Evolutionary conservation across 2,888 invertebrate genomes (phyloP), one percentile per base, ranked within the genome.

Genomic region (Ormyrus nitidulus): DNA sequence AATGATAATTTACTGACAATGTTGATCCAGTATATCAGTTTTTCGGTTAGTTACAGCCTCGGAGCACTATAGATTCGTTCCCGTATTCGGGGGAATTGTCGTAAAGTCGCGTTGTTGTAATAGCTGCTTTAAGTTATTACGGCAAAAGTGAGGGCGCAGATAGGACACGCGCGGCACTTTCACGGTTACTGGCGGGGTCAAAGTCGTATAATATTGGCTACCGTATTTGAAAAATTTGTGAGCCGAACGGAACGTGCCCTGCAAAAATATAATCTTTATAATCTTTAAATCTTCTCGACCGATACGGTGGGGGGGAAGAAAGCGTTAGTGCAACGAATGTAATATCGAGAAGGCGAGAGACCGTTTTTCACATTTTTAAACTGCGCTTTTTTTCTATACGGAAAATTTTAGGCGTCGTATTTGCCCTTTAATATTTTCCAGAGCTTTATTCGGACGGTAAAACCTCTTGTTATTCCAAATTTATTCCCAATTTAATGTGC

Each of bases 111-210:
- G 58, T n/a, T 61, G 61, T 53, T 70, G 44, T 75, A 65, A 71
- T 56, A 49, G 54, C 49, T n/a, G 54, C 5, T 59, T 75, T 75
- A 75, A 69, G 77, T 73, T 56, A n/a, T 59, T 11, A 9, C 13
- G 10, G 69, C 54, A 49, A 74, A 70, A 65, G 65, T 62, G 10
- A 58, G 59, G 13, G 19, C 19, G 65, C 13, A 69, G 81, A 81
- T 81, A 81, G 64, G 74, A 76, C 81, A 81, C 77, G 77, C 68
- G 68, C 74, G 59, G 61, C 34, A 46, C 72, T 10, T 77, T 80
- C 13, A 80, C 54, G 72, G 80, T 80, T 80, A 80, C 46, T 54
- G 74, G 49, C 51, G 54, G 11, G 44, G 19, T 1, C 56, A 73
- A 58, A 74, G 74, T 65, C 79, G 46, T 79, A 69, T 65, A 48